Percentiles rank a stretch among this genome's conserved stretches.
These are phyloP conservation scores for Dysidea cf. avara DNA, from an alignment of 37 sponge, comb jelly and placozoan species.

Conservation along the genomic window DNA sequence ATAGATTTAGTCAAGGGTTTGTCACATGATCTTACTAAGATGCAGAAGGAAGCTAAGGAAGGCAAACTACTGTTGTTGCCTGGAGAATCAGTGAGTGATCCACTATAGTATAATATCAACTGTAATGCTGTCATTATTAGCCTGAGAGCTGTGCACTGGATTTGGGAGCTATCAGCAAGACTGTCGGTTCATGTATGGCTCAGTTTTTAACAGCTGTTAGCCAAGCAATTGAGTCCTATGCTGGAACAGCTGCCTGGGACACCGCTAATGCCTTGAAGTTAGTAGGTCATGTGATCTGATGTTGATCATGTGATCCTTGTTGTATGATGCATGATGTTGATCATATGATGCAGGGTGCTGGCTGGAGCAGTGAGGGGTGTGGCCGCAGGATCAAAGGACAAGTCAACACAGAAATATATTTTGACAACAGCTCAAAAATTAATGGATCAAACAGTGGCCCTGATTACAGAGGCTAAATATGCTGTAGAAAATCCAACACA, in stretches of 20 bases:
- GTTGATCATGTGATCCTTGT: too few species aligned
- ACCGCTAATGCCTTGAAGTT: slow-evolving; percentile 86
- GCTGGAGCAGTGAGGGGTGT: slow-evolving; percentile 83
- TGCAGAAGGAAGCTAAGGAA: slow-evolving; percentile 50
- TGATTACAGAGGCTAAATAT: slow-evolving; percentile 76
- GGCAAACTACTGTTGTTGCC: slow-evolving; percentile 66
- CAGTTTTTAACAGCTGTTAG: slow-evolving; percentile 96
- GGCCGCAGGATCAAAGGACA: slow-evolving; percentile 82
- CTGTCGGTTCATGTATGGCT: slow-evolving; percentile 97
- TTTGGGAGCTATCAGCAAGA: slow-evolving; percentile 87
- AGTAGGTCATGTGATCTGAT: too few species aligned
- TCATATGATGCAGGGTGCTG: slow-evolving; percentile 32
- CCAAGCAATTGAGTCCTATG: slow-evolving; percentile 97
- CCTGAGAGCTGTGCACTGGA: slow-evolving; percentile 84
- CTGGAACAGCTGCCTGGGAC: slow-evolving; percentile 94
- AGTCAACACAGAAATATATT: slow-evolving; percentile 79
- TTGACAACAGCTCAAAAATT: slow-evolving; percentile 74
- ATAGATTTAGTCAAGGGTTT: slow-evolving; percentile 66
- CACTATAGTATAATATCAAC: too few species aligned
- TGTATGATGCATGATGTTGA: not conserved
- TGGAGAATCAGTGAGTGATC: slow-evolving; percentile 59
- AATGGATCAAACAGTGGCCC: slow-evolving; percentile 75
- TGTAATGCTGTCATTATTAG: too few species aligned
- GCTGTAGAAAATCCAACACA: slow-evolving; percentile 73
- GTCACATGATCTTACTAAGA: slow-evolving; percentile 44